Evolutionary conservation across 2,888 invertebrate genomes (phyloP).

Genomic region (Plutella xylostella): DNA sequence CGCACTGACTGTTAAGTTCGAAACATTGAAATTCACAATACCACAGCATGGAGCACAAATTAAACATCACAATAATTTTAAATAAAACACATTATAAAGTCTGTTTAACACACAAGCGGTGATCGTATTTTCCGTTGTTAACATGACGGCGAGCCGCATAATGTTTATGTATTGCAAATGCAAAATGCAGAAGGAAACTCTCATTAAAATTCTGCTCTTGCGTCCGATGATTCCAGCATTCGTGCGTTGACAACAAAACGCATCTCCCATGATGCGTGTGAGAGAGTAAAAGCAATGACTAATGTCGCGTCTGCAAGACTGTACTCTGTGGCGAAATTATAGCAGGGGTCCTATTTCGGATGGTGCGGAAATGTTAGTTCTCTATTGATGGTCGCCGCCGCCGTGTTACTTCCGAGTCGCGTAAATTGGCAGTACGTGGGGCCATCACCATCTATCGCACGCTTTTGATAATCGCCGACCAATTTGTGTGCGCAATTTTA

Average conservation of each 20-base stretch:
- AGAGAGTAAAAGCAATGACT: constrained; percentile 48
- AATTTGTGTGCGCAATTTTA: constrained; percentile 23
- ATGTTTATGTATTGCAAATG: constrained; percentile 58
- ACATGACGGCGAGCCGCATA: constrained; percentile 52
- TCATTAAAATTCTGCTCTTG: constrained; percentile 60
- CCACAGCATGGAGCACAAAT: no score
- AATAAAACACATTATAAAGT: constrained; percentile 44
- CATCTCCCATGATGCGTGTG: constrained; percentile 55
- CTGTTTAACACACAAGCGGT: constrained; percentile 44
- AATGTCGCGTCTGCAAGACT: neutral
- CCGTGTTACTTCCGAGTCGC: constrained; percentile 20
- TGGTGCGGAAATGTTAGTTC: no score
- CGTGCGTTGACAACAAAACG: constrained; percentile 52
- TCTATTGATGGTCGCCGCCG: neutral
- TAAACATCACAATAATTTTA: constrained; percentile 27
- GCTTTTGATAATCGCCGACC: constrained; percentile 39
- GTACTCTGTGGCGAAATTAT: neutral
- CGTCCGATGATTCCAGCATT: constrained; percentile 53
- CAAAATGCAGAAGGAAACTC: constrained; percentile 53
- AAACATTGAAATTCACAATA: no score
- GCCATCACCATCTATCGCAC: constrained; percentile 36
- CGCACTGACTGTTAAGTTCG: no score
- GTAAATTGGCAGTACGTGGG: constrained; percentile 55
- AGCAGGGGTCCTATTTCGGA: neutral
- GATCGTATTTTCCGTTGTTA: constrained; percentile 60